A percentile compares a stretch with the other conserved stretches of the same genome.
These are phyloP conservation scores for Pristiophorus japonicus DNA, from an alignment of 2,113 vertebrate species.

Conservation along the genomic window DNA sequence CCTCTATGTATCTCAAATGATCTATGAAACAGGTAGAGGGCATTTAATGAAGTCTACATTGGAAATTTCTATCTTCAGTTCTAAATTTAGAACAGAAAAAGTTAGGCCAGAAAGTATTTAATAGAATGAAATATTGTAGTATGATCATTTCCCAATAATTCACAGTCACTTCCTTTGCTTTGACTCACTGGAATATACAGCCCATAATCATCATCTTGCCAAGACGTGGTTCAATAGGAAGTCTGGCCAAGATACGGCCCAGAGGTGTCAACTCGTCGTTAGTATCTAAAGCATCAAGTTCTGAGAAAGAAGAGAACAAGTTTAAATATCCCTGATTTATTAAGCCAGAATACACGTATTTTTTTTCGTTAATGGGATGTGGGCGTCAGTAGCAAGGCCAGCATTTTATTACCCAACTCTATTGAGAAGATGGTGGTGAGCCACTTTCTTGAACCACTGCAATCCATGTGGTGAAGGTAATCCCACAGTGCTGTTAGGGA, in stretches of 20 bases:
- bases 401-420: too few species aligned
- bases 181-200: slow-evolving; percentile 88
- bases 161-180: not conserved
- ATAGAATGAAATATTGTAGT: too few species aligned
- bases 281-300: slow-evolving; percentile 82
- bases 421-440: too few species aligned
- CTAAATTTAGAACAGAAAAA: too few species aligned
- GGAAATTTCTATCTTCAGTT: not conserved
- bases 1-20: not conserved
- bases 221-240: slow-evolving; percentile 88
- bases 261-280: slow-evolving; percentile 91
- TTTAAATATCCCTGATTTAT: not conserved
- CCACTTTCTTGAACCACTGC: too few species aligned
- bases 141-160: not conserved
- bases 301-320: slow-evolving; percentile 52
- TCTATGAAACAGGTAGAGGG: not conserved
- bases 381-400: too few species aligned
- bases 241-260: slow-evolving; percentile 81
- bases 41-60: not conserved
- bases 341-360: not conserved
- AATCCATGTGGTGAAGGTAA: too few species aligned
- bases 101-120: not conserved
- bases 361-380: too few species aligned
- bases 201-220: slow-evolving; percentile 99
- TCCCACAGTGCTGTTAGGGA: too few species aligned